phyloP scores from a whole-genome alignment of 2,113 vertebrate species.

The Sardina pilchardus region DNA sequence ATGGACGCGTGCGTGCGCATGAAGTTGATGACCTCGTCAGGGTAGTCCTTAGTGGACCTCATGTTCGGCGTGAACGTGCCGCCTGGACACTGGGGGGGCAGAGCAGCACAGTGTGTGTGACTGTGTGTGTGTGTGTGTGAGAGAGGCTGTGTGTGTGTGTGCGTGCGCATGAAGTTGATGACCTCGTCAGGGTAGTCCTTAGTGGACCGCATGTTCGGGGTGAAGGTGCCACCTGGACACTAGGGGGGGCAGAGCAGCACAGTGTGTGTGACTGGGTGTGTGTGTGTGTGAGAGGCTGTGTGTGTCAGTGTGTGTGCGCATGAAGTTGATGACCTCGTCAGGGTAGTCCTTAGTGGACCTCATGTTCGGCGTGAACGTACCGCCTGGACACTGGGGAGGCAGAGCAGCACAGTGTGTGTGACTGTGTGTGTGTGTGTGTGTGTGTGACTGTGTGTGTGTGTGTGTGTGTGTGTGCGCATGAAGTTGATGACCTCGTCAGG shows the following conservation, averaged over 20 bases:
- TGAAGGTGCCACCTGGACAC: constrained; percentile 95
- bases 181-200: too few relatives aligned
- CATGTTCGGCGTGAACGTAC: constrained; percentile 97
- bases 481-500: constrained; percentile 99
- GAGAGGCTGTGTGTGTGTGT: constrained; percentile 32
- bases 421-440: too few relatives aligned
- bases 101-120: background rate
- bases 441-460: too few relatives aligned
- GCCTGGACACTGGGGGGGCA: constrained; percentile 84
- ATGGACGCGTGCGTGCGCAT: constrained; percentile 95
- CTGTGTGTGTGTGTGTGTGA: constrained; percentile 13
- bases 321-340: too few relatives aligned
- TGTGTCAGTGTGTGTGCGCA: too few relatives aligned
- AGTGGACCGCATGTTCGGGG: too few relatives aligned
- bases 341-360: constrained; percentile 99
- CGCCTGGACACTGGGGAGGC: constrained; percentile 89
- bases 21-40: constrained; percentile 98
- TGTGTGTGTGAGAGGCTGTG: too few relatives aligned
- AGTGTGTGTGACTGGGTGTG: too few relatives aligned
- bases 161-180: constrained; percentile 20
- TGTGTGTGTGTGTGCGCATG: constrained; percentile 74
- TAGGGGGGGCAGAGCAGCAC: background rate
- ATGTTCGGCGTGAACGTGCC: constrained; percentile 97
- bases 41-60: constrained; percentile 99
- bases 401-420: too few relatives aligned